These are phyloP conservation scores for Hemistola chrysoprasaria DNA, from an alignment of 2,888 invertebrate genomes.

Conservation along the genomic window DNA sequence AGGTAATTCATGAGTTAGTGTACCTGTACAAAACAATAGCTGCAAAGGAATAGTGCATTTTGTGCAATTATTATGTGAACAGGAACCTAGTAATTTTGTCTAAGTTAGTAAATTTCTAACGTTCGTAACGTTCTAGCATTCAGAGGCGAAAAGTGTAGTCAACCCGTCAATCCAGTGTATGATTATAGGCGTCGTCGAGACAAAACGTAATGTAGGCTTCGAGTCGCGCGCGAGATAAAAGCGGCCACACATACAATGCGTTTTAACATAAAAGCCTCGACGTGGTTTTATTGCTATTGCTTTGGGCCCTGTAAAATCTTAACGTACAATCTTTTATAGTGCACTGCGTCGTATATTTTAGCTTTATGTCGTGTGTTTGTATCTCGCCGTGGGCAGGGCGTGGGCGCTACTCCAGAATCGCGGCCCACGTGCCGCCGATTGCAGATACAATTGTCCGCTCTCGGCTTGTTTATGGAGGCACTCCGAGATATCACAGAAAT, in stretches of 20 bases:
- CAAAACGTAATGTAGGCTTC: slow-evolving; percentile 30
- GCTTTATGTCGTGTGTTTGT: slow-evolving; percentile 60
- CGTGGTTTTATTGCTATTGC: slow-evolving; percentile 64
- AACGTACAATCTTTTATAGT: slow-evolving; percentile 66
- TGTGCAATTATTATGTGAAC: too few species aligned
- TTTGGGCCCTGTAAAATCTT: slow-evolving; percentile 61
- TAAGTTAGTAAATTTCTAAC: too few species aligned
- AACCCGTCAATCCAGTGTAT: slow-evolving; percentile 19
- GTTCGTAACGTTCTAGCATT: slow-evolving; percentile 15
- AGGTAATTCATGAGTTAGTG: too few species aligned
- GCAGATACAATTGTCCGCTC: slow-evolving; percentile 70
- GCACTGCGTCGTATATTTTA: slow-evolving; percentile 63
- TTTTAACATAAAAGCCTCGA: slow-evolving; percentile 60
- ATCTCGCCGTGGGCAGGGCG: slow-evolving; percentile 51
- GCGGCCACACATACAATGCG: slow-evolving; percentile 58
- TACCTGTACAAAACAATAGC: too few species aligned
- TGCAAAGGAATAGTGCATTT: too few species aligned
- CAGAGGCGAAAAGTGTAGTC: slow-evolving; percentile 10
- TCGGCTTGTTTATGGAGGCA: slow-evolving; percentile 68
- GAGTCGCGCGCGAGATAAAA: slow-evolving; percentile 29
- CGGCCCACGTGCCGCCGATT: slow-evolving; percentile 70
- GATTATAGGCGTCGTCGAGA: slow-evolving; percentile 26
- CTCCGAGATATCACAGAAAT: slow-evolving; percentile 59
- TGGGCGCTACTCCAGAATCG: slow-evolving; percentile 76
- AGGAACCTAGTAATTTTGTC: too few species aligned